A percentile compares a stretch with the other conserved stretches of the same genome.
Evolutionary conservation across 2,797 vertebrate genomes (phyloP).

Genomic region (Centroberyx gerrardi): DNA sequence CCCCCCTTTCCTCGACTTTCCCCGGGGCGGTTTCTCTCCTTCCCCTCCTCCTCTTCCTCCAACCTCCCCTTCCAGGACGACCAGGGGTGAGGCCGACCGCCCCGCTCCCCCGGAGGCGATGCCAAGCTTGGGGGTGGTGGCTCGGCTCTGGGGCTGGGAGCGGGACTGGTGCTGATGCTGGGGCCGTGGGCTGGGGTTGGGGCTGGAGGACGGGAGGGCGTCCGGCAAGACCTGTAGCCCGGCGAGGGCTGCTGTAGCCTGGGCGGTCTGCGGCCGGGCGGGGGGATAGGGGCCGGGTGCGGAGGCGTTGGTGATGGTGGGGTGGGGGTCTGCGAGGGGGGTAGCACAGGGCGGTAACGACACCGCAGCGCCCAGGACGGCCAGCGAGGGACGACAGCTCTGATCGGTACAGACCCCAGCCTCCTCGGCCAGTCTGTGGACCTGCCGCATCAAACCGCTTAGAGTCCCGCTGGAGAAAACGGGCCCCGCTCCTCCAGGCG

Average conservation of each 20-base stretch:
- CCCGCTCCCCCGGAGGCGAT: conserved; percentile 37
- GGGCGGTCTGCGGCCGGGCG: background rate
- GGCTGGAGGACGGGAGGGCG: background rate
- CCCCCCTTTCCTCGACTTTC: conserved; percentile 85
- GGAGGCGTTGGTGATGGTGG: background rate
- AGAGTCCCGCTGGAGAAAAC: conserved; percentile 73
- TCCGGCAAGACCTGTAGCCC: conserved; percentile 4
- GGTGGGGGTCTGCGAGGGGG: background rate
- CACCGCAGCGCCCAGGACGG: conserved; percentile 4
- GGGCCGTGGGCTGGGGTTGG: background rate
- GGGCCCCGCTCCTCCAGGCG: conserved; percentile 19
- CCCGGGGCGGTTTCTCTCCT: conserved; percentile 52
- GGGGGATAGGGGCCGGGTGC: conserved; percentile 7
- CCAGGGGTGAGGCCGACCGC: conserved; percentile 66
- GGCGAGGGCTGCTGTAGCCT: background rate
- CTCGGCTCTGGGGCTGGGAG: conserved; percentile 76
- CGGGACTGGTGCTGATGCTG: conserved; percentile 63
- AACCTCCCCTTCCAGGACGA: conserved; percentile 63
- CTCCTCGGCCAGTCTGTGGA: conserved; percentile 80
- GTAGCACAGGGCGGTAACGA: conserved; percentile 2
- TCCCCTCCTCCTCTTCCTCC: conserved; percentile 26
- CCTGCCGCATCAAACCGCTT: conserved; percentile 78
- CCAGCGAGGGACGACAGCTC: conserved; percentile 49
- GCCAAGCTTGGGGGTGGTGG: conserved; percentile 73
- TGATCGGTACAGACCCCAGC: conserved; percentile 77